These are phyloP conservation scores for Heliconius himera DNA, from an alignment of 1,140 invertebrate genomes.

Conservation along the genomic window DNA sequence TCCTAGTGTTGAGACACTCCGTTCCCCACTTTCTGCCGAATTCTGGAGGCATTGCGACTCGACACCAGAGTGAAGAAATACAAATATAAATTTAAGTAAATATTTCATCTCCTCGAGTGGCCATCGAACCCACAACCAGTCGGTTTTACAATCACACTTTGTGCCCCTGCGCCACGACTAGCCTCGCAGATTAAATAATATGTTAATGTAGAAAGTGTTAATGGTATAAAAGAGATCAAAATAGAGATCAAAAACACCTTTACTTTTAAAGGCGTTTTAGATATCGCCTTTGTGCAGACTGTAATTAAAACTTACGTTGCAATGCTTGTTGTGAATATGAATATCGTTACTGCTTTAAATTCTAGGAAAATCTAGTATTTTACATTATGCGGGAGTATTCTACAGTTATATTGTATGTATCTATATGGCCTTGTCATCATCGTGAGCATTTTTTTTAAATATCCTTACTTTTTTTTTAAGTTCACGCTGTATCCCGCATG, in stretches of 20 bases:
- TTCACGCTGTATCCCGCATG: no score
- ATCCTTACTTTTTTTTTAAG: background rate
- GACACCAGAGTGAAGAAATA: no score
- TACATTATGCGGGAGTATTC: background rate
- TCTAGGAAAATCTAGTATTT: background rate
- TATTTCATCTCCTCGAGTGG: no score
- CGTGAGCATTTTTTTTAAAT: background rate
- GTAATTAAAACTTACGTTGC: background rate
- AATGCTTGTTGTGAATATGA: background rate
- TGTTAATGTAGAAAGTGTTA: no score
- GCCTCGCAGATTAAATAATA: no score
- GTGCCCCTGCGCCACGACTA: no score
- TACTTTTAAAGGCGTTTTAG: background rate
- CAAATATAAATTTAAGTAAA: no score
- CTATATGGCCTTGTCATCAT: background rate
- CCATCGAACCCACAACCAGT: no score
- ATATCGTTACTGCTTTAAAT: background rate
- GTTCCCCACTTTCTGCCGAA: no score
- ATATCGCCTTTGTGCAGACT: background rate
- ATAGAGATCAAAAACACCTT: background rate
- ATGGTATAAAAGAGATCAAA: background rate
- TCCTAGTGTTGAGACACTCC: no score
- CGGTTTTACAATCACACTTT: no score
- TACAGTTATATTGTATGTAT: background rate
- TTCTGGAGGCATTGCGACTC: no score